Evolutionary conservation across 2,888 invertebrate species (phyloP).

Genomic region (Geotrupes spiniger): DNA sequence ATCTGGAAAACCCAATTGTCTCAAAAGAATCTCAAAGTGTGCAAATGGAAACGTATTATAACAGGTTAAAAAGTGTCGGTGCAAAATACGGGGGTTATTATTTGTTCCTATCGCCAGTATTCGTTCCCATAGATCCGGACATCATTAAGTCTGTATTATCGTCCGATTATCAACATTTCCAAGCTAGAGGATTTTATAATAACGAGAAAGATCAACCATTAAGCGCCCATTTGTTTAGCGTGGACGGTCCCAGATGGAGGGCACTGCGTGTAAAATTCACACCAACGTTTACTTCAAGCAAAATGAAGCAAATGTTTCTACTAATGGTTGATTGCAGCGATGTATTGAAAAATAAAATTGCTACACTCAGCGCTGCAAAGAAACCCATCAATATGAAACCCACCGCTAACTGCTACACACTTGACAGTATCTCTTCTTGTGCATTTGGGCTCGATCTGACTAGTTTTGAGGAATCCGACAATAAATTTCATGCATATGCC

Average conservation of each 20-base stretch:
- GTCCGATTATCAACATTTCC: constrained; percentile 59
- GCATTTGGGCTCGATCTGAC: constrained; percentile 14
- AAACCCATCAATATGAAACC: constrained; percentile 12
- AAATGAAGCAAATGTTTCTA: constrained; percentile 61
- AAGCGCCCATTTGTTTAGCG: constrained; percentile 55
- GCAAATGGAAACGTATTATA: constrained; percentile 7
- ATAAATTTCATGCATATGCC: constrained; percentile 9
- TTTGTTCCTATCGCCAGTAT: constrained; percentile 19
- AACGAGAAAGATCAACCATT: constrained; percentile 58
- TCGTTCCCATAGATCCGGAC: constrained; percentile 24
- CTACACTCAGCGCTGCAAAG: constrained; percentile 26
- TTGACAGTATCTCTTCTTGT: constrained; percentile 10
- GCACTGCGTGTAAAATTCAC: constrained; percentile 58
- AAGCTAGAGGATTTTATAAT: constrained; percentile 58
- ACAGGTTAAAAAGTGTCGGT: constrained; percentile 5
- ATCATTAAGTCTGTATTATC: constrained; percentile 49
- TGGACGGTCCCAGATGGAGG: constrained; percentile 59
- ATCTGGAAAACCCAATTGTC: constrained; percentile 1
- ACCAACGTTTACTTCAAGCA: constrained; percentile 62
- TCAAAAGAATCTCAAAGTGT: constrained; percentile 1
- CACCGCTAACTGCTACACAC: constrained; percentile 7
- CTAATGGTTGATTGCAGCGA: constrained; percentile 57
- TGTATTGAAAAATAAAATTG: constrained; percentile 50
- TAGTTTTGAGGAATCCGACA: constrained; percentile 10
- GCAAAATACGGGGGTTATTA: constrained; percentile 23